These are phyloP conservation scores for Motacilla alba DNA, from an alignment of 2,113 vertebrate genomes.

Conservation along the genomic window DNA sequence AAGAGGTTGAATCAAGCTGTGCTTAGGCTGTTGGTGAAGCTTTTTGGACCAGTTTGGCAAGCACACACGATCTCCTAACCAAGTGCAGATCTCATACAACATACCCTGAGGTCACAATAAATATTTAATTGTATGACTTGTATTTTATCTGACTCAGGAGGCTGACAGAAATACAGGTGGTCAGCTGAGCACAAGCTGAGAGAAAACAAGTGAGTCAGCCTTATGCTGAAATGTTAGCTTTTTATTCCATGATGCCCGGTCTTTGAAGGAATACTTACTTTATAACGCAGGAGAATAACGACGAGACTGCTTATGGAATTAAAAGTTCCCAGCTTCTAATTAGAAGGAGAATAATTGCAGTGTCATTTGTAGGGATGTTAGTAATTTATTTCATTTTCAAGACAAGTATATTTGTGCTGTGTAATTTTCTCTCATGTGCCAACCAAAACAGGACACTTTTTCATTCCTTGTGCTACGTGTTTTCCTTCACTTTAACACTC, in stretches of 20 bases:
- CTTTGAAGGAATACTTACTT: conserved; percentile 30
- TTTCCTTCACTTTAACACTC: not conserved
- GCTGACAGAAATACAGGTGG: not conserved
- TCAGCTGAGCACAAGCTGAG: not conserved
- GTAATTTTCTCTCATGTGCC: not conserved
- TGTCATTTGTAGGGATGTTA: not conserved
- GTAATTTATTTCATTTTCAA: conserved; percentile 18
- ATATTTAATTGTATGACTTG: conserved; percentile 7
- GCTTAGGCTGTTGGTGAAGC: not conserved
- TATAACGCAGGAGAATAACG: not conserved
- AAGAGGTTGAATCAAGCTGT: not conserved
- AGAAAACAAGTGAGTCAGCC: conserved; percentile 27
- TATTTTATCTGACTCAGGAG: conserved; percentile 14
- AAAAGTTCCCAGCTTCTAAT: conserved; percentile 14
- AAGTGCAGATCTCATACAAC: not conserved
- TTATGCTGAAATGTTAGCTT: not conserved
- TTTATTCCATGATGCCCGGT: not conserved
- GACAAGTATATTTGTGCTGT: not conserved
- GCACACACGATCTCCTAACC: not conserved
- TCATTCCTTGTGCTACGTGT: not conserved
- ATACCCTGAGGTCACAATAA: not conserved
- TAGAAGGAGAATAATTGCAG: not conserved
- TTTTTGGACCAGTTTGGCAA: not conserved
- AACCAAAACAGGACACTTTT: not conserved
- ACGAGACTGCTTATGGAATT: not conserved